phyloP scores from a whole-genome alignment of 2,113 vertebrate species.

The Cygnus buccinator region DNA sequence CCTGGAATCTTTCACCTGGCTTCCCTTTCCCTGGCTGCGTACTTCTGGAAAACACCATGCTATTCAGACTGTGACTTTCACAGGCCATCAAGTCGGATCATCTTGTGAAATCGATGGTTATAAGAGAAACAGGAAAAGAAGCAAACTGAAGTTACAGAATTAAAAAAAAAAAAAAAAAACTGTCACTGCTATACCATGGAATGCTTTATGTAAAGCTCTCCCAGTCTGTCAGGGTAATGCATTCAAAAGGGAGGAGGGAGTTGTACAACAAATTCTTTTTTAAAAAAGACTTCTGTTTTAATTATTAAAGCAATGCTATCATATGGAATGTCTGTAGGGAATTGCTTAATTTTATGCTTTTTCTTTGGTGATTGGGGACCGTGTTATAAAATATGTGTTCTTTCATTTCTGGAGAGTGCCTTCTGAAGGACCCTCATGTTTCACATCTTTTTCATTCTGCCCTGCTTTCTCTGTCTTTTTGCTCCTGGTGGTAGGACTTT shows the following conservation, averaged over 20 bases:
- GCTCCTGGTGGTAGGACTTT: background rate
- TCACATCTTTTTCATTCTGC: background rate
- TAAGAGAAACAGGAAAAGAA: background rate
- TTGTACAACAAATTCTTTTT: background rate
- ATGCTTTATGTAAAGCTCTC: background rate
- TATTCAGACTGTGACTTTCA: background rate
- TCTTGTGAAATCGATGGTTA: background rate
- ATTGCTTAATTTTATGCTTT: constrained; percentile 59
- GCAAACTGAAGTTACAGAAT: background rate
- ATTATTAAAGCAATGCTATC: constrained; percentile 69
- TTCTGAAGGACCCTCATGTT: constrained; percentile 36
- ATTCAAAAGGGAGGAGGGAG: background rate
- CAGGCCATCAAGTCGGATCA: background rate
- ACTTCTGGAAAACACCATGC: background rate
- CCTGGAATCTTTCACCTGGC: background rate
- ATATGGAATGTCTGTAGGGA: constrained; percentile 27
- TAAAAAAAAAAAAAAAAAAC: background rate
- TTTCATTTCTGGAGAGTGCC: constrained; percentile 54
- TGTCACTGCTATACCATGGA: background rate
- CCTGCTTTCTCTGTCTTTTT: background rate
- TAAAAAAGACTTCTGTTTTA: constrained; percentile 43
- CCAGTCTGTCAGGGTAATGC: background rate
- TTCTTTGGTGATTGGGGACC: constrained; percentile 41
- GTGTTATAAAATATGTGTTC: constrained; percentile 59
- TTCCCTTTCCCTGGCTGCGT: background rate